Evolutionary conservation across 64 coral and sea anemone genomes (phyloP), one percentile per base, ranked within the genome.

Genomic region (Actinia equina): DNA sequence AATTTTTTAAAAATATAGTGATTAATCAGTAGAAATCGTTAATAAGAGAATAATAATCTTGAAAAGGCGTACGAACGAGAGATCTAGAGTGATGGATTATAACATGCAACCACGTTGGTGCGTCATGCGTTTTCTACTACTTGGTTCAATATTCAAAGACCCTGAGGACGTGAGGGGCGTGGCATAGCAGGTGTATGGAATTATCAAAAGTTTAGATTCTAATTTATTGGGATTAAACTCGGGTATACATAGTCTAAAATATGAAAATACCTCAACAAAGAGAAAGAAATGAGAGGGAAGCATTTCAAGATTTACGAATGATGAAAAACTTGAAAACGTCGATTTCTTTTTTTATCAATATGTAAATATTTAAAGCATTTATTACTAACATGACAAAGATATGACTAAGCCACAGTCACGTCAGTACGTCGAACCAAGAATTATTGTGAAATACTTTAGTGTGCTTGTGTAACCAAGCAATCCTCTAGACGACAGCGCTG

Each of bases 331-430:
- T 74, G 69, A 41, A 6, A 41, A 27, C 9, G 25, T 74, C 69
- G 41, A 65, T 14, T 74, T 26, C n/a, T 74, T 30, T 49, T 49
- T 49, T 74, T 23, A 74, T 74, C 25, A 11, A 30, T n/a, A 74
- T 74, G 69, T 74, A 74, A 74, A 74, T 74, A 74, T 74, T 74
- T 74, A n/a, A n/a, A n/a, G n/a, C n/a, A n/a, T n/a, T n/a, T n/a
- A n/a, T n/a, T n/a, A 65, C 62, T 65, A 65, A 41, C 69, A 41
- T 41, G 42, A 74, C 69, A 13, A 41, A 26, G 27, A 74, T 14
- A 26, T 41, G 69, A 74, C 11, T 25, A 71, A 2, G 37, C 20
- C 26, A 27, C 23, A 30, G 23, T 74, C 69, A 30, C 69, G 27
- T n/a, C 63, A 69, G 22, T 18, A 18, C 4, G 22, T 65, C 30